phyloP scores from a whole-genome alignment of 2,888 invertebrate genomes.

The Desoria tigrina region DNA sequence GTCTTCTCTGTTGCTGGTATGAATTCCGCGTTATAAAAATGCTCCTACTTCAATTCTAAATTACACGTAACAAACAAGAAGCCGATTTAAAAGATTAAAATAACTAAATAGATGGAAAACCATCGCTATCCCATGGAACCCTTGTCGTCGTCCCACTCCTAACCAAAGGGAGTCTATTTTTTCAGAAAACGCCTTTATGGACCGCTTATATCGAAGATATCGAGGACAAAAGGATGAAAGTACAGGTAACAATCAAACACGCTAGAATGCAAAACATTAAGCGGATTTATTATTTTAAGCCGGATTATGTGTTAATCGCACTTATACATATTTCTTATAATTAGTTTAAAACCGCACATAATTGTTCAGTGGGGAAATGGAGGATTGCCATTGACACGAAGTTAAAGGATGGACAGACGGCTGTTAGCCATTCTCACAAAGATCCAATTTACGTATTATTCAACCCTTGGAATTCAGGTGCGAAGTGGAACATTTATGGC shows the following conservation, averaged over 20 bases:
- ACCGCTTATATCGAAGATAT: conserved; percentile 70
- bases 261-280: no score
- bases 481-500: no score
- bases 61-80: no score
- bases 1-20: conserved; percentile 76
- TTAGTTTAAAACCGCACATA: conserved; percentile 71
- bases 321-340: no score
- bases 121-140: conserved; percentile 78
- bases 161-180: conserved; percentile 61
- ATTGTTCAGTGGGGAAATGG: conserved; percentile 80
- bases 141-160: conserved; percentile 73
- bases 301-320: not conserved
- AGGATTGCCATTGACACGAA: conserved; percentile 79
- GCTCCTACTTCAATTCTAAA: not conserved
- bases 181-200: conserved; percentile 69
- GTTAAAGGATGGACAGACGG: conserved; percentile 64
- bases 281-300: not conserved
- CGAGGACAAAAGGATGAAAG: conserved; percentile 64
- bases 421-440: conserved; percentile 69
- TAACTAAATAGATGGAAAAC: conserved; percentile 69
- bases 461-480: conserved; percentile 88
- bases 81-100: not conserved
- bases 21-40: not conserved
- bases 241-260: conserved; percentile 57
- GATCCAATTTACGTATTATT: conserved; percentile 78